These are phyloP conservation scores for Cromileptes altivelis DNA, from an alignment of 2,113 vertebrate species.

Conservation along the genomic window DNA sequence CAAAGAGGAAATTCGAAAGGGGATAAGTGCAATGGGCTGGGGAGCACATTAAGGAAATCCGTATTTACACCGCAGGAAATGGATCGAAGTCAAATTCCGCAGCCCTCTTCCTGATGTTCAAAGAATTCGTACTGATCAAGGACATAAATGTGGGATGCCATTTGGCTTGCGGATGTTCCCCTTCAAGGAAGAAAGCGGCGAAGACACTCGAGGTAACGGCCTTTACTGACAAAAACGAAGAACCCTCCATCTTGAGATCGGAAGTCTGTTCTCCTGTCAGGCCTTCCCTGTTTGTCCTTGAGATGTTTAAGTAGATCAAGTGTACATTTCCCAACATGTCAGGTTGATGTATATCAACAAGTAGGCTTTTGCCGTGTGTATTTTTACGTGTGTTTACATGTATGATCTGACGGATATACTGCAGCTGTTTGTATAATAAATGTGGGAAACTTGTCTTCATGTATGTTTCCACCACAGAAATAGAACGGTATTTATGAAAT, in stretches of 20 bases:
- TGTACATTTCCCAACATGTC: not conserved
- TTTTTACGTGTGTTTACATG: not conserved
- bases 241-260: slow-evolving; percentile 12
- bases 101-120: slow-evolving; percentile 70
- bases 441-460: not conserved
- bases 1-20: slow-evolving; percentile 50
- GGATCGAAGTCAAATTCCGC: slow-evolving; percentile 69
- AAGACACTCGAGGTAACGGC: slow-evolving; percentile 16
- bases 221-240: not conserved
- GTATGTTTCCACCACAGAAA: not conserved
- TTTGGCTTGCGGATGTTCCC: slow-evolving; percentile 35
- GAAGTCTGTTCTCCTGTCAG: slow-evolving; percentile 7
- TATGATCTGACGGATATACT: not conserved
- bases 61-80: slow-evolving; percentile 89
- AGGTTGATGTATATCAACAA: not conserved
- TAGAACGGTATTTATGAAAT: too few relatives aligned
- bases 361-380: not conserved
- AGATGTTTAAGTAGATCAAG: slow-evolving; percentile 5
- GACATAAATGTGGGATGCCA: slow-evolving; percentile 37
- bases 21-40: slow-evolving; percentile 75
- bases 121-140: slow-evolving; percentile 65
- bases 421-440: not conserved
- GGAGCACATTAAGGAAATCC: slow-evolving; percentile 91
- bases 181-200: not conserved
- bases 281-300: slow-evolving; percentile 3